Conservation (phyloP, 2,113 vertebrate genomes). For the Aldabrachelys gigantea region DNA sequence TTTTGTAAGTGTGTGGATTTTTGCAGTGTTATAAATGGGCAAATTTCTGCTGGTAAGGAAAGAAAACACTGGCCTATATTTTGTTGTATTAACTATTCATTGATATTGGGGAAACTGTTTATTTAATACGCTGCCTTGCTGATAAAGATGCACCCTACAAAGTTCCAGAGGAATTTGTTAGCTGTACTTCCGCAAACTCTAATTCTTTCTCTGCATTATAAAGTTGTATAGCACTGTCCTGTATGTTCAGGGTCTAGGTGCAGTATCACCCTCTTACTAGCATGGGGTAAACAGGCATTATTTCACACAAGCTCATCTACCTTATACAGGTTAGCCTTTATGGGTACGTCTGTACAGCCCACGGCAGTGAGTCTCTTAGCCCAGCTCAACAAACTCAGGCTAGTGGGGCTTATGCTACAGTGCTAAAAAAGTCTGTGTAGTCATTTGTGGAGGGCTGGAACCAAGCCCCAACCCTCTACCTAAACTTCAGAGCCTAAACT, state of each 20-base stretch:
- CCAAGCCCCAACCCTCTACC: not conserved
- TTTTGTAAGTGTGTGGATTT: conserved; percentile 77
- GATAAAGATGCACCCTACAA: not conserved
- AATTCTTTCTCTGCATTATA: conserved; percentile 49
- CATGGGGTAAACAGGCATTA: not conserved
- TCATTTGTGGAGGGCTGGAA: not conserved
- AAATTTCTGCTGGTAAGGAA: conserved; percentile 74
- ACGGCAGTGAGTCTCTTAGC: not conserved
- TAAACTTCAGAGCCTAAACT: not conserved
- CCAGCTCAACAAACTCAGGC: not conserved
- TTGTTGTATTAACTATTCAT: conserved; percentile 22
- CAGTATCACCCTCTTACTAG: conserved; percentile 25
- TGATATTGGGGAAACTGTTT: conserved; percentile 1
- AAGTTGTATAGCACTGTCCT: conserved; percentile 23
- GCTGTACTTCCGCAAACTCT: conserved; percentile 53
- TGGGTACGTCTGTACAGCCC: not conserved
- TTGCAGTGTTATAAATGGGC: conserved; percentile 76
- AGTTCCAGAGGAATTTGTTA: conserved; percentile 58
- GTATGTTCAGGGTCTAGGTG: conserved; percentile 57
- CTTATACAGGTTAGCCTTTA: not conserved
- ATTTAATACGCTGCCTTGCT: not conserved
- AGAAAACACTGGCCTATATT: conserved; percentile 39
- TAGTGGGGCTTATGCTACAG: not conserved
- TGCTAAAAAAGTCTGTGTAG: not conserved
- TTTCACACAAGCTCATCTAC: not conserved